These are phyloP conservation scores for Drosophila trapezifrons DNA, from an alignment of 1,140 invertebrate genomes.

Conservation along the genomic window DNA sequence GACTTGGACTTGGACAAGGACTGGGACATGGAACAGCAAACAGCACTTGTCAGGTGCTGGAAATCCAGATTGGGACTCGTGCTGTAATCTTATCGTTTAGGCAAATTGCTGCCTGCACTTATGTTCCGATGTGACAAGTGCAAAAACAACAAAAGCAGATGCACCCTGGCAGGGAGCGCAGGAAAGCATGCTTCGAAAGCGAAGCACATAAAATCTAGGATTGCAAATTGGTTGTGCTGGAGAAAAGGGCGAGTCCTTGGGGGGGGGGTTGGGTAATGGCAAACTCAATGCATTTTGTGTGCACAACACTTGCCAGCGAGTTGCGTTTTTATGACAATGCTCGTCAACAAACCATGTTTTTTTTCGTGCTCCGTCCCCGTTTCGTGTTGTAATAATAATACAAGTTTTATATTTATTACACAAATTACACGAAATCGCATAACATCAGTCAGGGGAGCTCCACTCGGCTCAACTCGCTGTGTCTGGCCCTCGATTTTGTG, in stretches of 20 bases:
- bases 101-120: conserved; percentile 67
- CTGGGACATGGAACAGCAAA: conserved; percentile 5
- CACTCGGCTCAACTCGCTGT: not conserved
- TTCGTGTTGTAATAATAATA: conserved; percentile 28
- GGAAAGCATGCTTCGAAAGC: conserved; percentile 12
- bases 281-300: conserved; percentile 46
- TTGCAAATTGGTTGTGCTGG: conserved; percentile 42
- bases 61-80: not conserved
- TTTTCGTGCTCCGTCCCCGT: no score
- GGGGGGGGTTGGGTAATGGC: conserved; percentile 23
- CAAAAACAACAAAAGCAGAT: conserved; percentile 19
- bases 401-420: conserved; percentile 52
- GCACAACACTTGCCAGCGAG: conserved; percentile 39
- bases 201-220: conserved; percentile 37
- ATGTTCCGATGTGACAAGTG: conserved; percentile 34
- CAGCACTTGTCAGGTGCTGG: conserved; percentile 14
- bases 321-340: conserved; percentile 24
- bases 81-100: conserved; percentile 57
- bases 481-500: conserved; percentile 16
- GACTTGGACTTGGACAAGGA: not conserved
- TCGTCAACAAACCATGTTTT: no score
- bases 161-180: conserved; percentile 9
- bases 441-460: conserved; percentile 28
- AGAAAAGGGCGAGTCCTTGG: conserved; percentile 6
- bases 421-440: conserved; percentile 45